Evolutionary conservation across 1,140 invertebrate genomes (phyloP), one percentile per base, ranked within the genome.

Genomic region (Triops longicaudatus): DNA sequence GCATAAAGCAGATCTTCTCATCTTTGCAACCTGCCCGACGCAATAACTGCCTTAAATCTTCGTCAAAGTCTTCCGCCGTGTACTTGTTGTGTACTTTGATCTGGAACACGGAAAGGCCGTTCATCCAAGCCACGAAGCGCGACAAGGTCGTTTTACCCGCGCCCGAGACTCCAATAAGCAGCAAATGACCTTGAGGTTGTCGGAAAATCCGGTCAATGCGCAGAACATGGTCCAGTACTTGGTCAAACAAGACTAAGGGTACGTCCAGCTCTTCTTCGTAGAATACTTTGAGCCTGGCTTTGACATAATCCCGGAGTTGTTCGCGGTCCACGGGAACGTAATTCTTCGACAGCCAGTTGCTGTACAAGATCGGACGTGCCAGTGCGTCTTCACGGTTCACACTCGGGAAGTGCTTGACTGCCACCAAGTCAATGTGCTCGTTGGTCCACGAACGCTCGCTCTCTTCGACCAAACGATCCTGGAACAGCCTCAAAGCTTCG

Each of bases 181-280:
- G 86, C 76, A 99, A 84, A 85, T 99, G 98, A 75, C 96, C 96
- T 84, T 99, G 98, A 12, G 98, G 97, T 86, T 99, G 98, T 73
- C 98, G 87, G 89, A 99, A 99, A 81, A 99, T 99, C 83, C 98
- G 88, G 87, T 99, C 98, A 83, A 99, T 99, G 80, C 98, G 88
- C 44, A 99, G 85, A 37, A 99, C 97, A 85, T 99, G 98, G 83
- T 99, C 98, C 11, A 99, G 84, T 44, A 99, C 97, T 86, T 99
- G 97, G 84, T 99, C 97, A 85, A 99, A 99, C 1, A 99, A 86
- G 37, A 99, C 98, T 4, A 99, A 86, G 0, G 94, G 97, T 6
- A 99, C 98, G 85, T 99, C 98, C 42, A 99, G 84, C 84, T 99
- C 98, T 87, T 99, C 98, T 86, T 99, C 98, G 83, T 99, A 99